Base-by-base conservation (phyloP, 2,888 invertebrate species). In the Parasteatoda lunata region DNA sequence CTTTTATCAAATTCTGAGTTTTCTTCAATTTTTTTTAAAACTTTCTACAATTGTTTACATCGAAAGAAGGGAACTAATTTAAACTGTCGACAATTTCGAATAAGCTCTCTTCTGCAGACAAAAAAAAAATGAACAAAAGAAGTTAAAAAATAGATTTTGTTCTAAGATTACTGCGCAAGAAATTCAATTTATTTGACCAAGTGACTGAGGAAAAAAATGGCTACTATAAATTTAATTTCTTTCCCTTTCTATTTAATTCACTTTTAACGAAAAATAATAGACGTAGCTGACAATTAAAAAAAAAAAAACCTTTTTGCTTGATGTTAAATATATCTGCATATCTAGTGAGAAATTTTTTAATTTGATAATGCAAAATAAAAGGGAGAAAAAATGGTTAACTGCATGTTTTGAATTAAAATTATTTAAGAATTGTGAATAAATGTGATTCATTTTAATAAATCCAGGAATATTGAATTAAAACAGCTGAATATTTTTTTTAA, bases 161-260 rank as follows among this genome's bases (percentile, higher is more conserved):
- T 82, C 76, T 76, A 76, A 76, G 76, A 82, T 82, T 70, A 73
- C 76, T 76, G 47, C 66, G 51, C 69, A 70, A 82, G 70, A 51
- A 82, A 82, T 82, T 76, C 82, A 82, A 82, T 82, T 82, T 82
- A 82, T 82, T 76, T 76, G 76, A 82, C 82, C 82, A 77, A 49
- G 11, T 9, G 54, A 54, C 11, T n/a, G n/a, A n/a, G 4, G n/a
- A 15, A 80, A 65, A 65, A 69, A 64, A 59, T 54, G 59, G 69
- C 73, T 82, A 82, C 75, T 82, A 82, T 76, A 76, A 82, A 82
- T 77, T 76, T 82, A 82, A 82, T 82, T 82, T 76, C 76, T 54
- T 70, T 48, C 51, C 3, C 59, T 52, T 82, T 76, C 70, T 82
- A 68, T 81, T 76, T 69, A 82, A 82, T 82, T 59, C 15, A 11